A percentile compares a stretch with the other conserved stretches of the same genome.
phyloP scores from a whole-genome alignment of 2,797 vertebrate genomes.

The Meriones psammophilus region DNA sequence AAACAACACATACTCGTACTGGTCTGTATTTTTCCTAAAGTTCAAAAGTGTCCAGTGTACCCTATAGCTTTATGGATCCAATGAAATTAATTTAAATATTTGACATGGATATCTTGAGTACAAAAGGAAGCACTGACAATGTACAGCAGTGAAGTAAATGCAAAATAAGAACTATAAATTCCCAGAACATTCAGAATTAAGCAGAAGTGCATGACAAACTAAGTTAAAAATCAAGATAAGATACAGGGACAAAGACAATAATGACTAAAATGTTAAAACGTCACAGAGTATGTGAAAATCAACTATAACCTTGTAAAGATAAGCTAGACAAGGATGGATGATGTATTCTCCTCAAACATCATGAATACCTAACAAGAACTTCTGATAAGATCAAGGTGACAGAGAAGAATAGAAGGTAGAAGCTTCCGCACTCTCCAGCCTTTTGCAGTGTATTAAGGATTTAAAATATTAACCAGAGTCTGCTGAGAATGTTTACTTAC shows the following conservation, averaged over 20 bases:
- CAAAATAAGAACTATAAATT: conserved; percentile 20
- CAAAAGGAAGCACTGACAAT: neutral
- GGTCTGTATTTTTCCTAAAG: neutral
- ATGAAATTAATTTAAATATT: neutral
- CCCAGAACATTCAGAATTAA: neutral
- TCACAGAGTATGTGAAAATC: conserved; percentile 46
- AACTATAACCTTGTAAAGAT: conserved; percentile 20
- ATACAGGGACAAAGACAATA: neutral
- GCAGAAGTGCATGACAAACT: neutral
- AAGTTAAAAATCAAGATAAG: conserved; percentile 9
- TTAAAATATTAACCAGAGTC: conserved; percentile 4
- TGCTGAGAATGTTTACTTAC: neutral
- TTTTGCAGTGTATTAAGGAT: neutral
- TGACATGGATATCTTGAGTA: neutral
- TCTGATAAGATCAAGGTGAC: neutral
- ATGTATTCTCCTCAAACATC: conserved; percentile 59
- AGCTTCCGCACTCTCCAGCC: neutral
- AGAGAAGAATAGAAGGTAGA: neutral
- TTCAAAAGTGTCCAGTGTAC: neutral
- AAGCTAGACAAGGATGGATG: conserved; percentile 9
- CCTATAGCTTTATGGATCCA: neutral
- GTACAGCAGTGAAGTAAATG: neutral
- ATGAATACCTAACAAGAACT: conserved; percentile 39
- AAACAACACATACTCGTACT: neutral
- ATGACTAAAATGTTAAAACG: conserved; percentile 48